Evolutionary conservation across 2,888 invertebrate species (phyloP).

Genomic region (Ennomos erosarius): DNA sequence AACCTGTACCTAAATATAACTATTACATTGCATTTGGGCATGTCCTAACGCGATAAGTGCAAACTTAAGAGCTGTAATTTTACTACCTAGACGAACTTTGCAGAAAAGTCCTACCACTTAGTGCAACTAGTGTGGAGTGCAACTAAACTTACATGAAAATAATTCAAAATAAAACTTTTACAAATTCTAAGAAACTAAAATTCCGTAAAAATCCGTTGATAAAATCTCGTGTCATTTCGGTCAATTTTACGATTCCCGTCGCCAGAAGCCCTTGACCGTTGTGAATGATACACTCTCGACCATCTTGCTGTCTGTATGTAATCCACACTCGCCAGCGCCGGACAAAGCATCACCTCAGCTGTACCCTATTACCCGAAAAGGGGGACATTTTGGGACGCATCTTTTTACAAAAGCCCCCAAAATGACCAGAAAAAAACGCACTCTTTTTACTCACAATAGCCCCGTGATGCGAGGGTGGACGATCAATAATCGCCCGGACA

Average conservation of each 20-base stretch:
- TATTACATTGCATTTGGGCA: too few relatives aligned
- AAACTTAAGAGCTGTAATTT: too few relatives aligned
- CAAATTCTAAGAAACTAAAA: too few relatives aligned
- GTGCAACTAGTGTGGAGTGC: too few relatives aligned
- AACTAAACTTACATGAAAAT: too few relatives aligned
- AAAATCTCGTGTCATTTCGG: slow-evolving; percentile 22
- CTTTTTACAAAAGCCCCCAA: slow-evolving; percentile 79
- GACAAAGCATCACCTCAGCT: slow-evolving; percentile 63
- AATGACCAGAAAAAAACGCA: slow-evolving; percentile 80
- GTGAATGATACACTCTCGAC: slow-evolving; percentile 26
- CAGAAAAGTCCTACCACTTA: too few relatives aligned
- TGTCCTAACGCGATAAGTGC: too few relatives aligned
- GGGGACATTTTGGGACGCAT: slow-evolving; percentile 72
- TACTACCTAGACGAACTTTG: too few relatives aligned
- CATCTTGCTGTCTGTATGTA: slow-evolving; percentile 43
- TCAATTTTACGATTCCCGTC: slow-evolving; percentile 26
- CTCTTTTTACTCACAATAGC: slow-evolving; percentile 75
- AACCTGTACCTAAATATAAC: too few relatives aligned
- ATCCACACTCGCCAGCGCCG: slow-evolving; percentile 59
- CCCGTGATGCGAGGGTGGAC: slow-evolving; percentile 80
- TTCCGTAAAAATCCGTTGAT: slow-evolving; percentile 12
- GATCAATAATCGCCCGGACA: slow-evolving; percentile 71
- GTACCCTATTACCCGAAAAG: slow-evolving; percentile 67
- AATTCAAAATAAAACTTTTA: too few relatives aligned
- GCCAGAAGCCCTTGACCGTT: slow-evolving; percentile 26